Base-by-base conservation (phyloP, 2,888 invertebrate species). In the Diarsia rubi region DNA sequence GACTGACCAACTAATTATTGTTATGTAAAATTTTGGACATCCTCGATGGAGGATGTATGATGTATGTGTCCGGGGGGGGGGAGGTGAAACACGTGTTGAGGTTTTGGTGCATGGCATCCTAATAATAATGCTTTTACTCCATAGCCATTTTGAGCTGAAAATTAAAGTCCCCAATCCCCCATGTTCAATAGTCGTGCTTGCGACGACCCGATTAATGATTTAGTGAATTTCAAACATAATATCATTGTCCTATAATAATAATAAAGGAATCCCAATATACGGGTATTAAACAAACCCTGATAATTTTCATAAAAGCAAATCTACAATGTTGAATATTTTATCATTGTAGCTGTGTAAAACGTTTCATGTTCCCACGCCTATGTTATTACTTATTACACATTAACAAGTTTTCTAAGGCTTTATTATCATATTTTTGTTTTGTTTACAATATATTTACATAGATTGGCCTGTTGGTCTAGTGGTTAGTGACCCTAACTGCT, bases 321-420 rank as follows among this genome's bases (percentile, higher is more conserved):
- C 47, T 42, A 64, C 47, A 70, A 45, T 67, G 59, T 68, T 31
- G 16, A 12, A 47, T 54, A 65, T 68, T 74, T 47, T 65, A 66
- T 66, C 62, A 37, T 49, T n/a, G 31, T 60, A 47, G 52, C 68
- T 64, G 6, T 45, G 27, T 59, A 59, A 31, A 75, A 57, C 49
- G 37, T 79, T 79, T 63, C 19, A 54, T 79, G 54, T 73, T 66
- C 14, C 47, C 73, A 24, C 45, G 57, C 19, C 24, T 42, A 62
- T 47, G 16, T n/a, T 67, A 54, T 63, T 63, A 78, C 63, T n/a
- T 67, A 54, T 63, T 63, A 78, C 63, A 45, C 37, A 72, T 71
- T 52, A 45, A 45, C 2, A 24, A 21, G 12, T 66, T 47, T 70
- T 54, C 16, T 70, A 54, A 19, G 3, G 27, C 12, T 60, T 64